Percentiles rank a stretch among this genome's conserved stretches.
phyloP scores from a whole-genome alignment of 2,113 vertebrate genomes.

The Pluvialis apricaria region DNA sequence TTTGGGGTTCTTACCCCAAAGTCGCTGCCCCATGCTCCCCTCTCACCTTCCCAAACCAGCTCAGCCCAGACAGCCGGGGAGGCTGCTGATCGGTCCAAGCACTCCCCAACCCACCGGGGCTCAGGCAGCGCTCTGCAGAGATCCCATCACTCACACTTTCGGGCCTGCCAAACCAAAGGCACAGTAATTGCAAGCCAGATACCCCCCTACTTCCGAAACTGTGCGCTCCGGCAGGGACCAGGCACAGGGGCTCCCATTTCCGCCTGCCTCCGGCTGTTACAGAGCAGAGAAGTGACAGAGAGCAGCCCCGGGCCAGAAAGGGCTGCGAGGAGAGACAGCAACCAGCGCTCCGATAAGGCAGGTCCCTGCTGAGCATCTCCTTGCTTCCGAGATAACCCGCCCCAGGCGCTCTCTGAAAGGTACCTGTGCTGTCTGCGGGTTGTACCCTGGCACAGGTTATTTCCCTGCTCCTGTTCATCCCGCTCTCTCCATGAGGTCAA shows the following conservation, averaged over 20 bases:
- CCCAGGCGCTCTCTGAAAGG: background rate
- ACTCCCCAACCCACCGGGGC: accelerated
- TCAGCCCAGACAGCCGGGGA: background rate
- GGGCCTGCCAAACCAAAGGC: conserved; percentile 50
- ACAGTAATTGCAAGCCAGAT: conserved; percentile 25
- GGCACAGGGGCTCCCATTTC: conserved; percentile 50
- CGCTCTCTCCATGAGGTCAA: background rate
- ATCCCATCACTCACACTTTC: conserved; percentile 49
- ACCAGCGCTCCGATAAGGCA: conserved; percentile 63
- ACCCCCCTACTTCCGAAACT: background rate
- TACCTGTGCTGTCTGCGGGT: background rate
- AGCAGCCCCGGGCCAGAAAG: conserved; percentile 39
- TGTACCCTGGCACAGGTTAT: background rate
- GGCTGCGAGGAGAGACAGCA: conserved; percentile 65
- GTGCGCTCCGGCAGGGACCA: background rate
- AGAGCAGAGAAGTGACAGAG: conserved; percentile 44
- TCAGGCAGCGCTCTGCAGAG: background rate
- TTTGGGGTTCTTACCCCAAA: background rate
- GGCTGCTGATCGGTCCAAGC: background rate
- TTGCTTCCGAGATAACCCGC: conserved; percentile 56
- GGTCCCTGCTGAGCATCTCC: conserved; percentile 68
- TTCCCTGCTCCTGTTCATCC: background rate
- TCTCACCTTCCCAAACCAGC: accelerated
- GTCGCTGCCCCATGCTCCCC: background rate
- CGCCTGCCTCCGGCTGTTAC: conserved; percentile 47